A percentile compares a stretch with the other conserved stretches of the same genome.
Evolutionary conservation across 2,888 invertebrate species (phyloP).

Genomic region (Sycophila texana): DNA sequence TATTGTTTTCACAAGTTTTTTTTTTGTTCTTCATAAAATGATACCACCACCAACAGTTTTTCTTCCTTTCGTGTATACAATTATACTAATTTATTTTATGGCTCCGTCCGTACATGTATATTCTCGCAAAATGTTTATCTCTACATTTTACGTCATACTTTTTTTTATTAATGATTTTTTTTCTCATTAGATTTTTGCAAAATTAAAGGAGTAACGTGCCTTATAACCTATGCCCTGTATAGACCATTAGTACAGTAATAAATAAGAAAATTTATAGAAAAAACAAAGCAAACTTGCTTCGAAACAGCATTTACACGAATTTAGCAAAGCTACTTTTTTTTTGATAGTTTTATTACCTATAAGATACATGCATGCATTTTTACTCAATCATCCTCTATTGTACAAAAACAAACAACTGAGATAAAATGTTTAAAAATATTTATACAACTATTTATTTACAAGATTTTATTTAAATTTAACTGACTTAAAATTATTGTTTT

Average conservation of each 20-base stretch:
- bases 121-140: constrained; percentile 37
- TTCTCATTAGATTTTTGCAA: constrained; percentile 34
- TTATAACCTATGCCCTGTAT: constrained; percentile 75
- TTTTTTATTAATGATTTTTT: constrained; percentile 23
- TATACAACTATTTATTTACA: neutral
- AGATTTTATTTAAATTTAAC: constrained; percentile 6
- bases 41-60: constrained; percentile 62
- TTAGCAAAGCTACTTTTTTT: constrained; percentile 46
- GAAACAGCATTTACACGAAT: constrained; percentile 53
- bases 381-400: neutral
- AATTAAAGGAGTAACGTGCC: constrained; percentile 55
- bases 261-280: constrained; percentile 68
- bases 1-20: constrained; percentile 19
- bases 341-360: constrained; percentile 27
- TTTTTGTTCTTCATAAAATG: constrained; percentile 46
- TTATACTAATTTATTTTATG: constrained; percentile 44
- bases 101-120: constrained; percentile 33
- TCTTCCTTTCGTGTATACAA: constrained; percentile 55
- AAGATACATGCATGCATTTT: neutral
- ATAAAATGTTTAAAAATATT: neutral
- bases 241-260: constrained; percentile 68
- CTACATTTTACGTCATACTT: constrained; percentile 26
- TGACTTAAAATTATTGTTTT: neutral
- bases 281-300: constrained; percentile 59
- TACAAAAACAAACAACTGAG: constrained; percentile 21